Evolutionary conservation across 2,797 vertebrate genomes (phyloP), one percentile per base, ranked within the genome.

Genomic region (Eospalax fontanierii): DNA sequence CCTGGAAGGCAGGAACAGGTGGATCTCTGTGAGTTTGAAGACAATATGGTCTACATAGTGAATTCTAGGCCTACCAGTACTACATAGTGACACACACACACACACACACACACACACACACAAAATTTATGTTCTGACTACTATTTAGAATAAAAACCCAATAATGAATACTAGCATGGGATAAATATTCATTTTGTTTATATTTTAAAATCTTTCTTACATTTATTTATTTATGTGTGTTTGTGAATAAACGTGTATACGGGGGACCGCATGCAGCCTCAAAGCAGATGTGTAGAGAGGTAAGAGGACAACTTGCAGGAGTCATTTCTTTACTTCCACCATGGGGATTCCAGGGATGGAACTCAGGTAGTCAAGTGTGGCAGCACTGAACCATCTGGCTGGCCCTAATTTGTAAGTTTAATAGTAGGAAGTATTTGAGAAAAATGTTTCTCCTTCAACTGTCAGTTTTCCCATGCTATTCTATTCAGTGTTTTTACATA

Each of bases 401-500:
- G 6, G 22, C n/a, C 46, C n/a, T 35, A 16, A 10, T 38, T 46
- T 70, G 30, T 85, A 54, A 93, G 66, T 63, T 78, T 91, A 95
- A 95, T 40, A 16, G 38, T n/a, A 93, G 43, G 15, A 93, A 91
- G 65, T 28, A 57, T 79, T 63, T 8, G 8, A 40, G 30, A n/a
- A 88, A 94, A 91, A 92, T 33, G 83, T 43, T 71, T 46, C 59
- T 93, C 54, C 15, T 71, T 61, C 57, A 86, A 81, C 1, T 73
- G 70, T 84, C 75, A 87, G 43, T 91, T 95, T 93, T 94, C 81
- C 50, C 35, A 66, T 66, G 19, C 59, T 89, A 1, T 85, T 92
- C 59, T 92, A 73, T 3, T 81, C 89, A 95, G 24, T 30, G 81
- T 54, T 76, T 94, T 95, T 79, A 90, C 30, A 80, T 82, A 90